Conservation (phyloP, 2,888 invertebrate genomes). For the Nipponacmea schrenckii region DNA sequence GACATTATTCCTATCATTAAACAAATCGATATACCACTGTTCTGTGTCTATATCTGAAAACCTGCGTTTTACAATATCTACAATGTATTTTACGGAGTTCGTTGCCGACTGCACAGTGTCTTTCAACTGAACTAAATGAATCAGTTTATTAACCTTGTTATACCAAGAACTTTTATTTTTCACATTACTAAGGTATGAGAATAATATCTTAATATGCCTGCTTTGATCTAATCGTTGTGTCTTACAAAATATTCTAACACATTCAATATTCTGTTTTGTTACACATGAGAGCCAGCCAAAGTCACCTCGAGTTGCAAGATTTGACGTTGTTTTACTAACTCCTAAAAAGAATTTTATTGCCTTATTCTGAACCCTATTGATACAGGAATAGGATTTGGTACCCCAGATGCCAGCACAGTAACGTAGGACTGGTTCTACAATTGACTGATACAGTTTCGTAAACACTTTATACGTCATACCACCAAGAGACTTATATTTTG, state of each 20-base stretch:
- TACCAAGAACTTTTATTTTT: background rate
- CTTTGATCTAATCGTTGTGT: background rate
- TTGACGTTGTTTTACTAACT: background rate
- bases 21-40: background rate
- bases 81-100: background rate
- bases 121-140: background rate
- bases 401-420: constrained; percentile 4
- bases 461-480: background rate
- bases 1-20: background rate
- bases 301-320: background rate
- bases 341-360: background rate
- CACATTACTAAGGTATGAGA: background rate
- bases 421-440: background rate
- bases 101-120: background rate
- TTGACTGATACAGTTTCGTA: background rate
- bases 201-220: background rate
- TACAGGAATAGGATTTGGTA: no score
- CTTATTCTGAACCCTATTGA: background rate
- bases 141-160: background rate
- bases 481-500: background rate
- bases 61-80: background rate
- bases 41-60: background rate
- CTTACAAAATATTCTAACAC: background rate
- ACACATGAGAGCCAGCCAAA: background rate
- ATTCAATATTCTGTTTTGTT: background rate